Percentiles rank a stretch among this genome's conserved stretches.
These are phyloP conservation scores for Brenthis ino DNA, from an alignment of 2,888 invertebrate species.

Conservation along the genomic window DNA sequence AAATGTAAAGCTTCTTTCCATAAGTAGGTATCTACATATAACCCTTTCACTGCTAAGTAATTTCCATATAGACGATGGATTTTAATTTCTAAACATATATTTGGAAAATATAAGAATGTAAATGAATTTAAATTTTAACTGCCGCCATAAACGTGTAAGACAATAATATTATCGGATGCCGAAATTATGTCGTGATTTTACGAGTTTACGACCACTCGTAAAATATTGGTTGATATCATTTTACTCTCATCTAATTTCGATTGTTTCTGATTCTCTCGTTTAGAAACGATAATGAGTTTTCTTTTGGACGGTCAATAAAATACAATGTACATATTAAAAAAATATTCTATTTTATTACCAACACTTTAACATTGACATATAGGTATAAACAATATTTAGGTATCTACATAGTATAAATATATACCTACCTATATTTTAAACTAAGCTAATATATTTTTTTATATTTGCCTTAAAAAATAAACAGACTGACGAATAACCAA, in stretches of 20 bases:
- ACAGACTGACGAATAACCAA: too few relatives aligned
- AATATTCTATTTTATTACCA: too few relatives aligned
- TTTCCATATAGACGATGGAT: neutral
- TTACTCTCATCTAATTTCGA: constrained; percentile 6
- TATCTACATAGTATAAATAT: too few relatives aligned
- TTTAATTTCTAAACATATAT: constrained; percentile 1
- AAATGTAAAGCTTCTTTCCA: too few relatives aligned
- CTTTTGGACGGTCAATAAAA: neutral
- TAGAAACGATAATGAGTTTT: neutral
- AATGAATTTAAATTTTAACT: constrained; percentile 6
- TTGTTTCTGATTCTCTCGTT: constrained; percentile 2
- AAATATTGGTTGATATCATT: constrained; percentile 19
- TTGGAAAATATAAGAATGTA: neutral
- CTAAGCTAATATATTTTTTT: too few relatives aligned
- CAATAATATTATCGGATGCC: constrained; percentile 16
- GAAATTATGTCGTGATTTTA: constrained; percentile 25
- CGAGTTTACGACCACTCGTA: constrained; percentile 27
- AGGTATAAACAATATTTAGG: too few relatives aligned
- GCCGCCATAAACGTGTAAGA: constrained; percentile 18
- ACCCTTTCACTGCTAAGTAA: neutral
- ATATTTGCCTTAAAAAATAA: too few relatives aligned
- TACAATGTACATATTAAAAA: too few relatives aligned
- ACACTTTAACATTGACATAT: too few relatives aligned
- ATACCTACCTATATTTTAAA: too few relatives aligned
- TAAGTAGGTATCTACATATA: too few relatives aligned